Conservation (phyloP, 2,888 invertebrate genomes). For the Drosophila mercatorum region DNA sequence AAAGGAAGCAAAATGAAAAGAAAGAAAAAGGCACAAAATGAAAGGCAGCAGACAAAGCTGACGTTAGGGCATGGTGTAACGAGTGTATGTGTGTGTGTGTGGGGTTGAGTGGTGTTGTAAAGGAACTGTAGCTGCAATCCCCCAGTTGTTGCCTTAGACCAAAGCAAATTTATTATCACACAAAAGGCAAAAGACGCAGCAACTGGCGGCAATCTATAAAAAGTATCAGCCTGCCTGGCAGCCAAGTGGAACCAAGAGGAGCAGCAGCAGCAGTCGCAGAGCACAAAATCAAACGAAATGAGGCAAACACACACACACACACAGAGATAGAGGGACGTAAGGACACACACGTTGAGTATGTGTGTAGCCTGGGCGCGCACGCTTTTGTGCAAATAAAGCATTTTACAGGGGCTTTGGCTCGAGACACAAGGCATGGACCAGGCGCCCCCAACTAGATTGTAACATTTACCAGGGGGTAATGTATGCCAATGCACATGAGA, state of each 20-base stretch:
- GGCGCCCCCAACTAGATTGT: constrained; percentile 59
- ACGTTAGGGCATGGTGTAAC: constrained; percentile 6
- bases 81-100: background rate
- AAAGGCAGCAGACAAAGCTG: constrained; percentile 52
- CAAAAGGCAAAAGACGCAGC: constrained; percentile 69
- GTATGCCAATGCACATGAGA: constrained; percentile 77
- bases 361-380: constrained; percentile 54
- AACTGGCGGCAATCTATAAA: constrained; percentile 65
- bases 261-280: constrained; percentile 34
- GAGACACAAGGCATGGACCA: constrained; percentile 6
- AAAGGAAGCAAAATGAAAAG: constrained; percentile 33
- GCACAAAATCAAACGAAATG: constrained; percentile 79
- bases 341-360: constrained; percentile 42
- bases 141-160: constrained; percentile 76
- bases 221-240: constrained; percentile 47
- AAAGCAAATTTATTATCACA: constrained; percentile 80
- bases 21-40: constrained; percentile 41
- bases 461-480: constrained; percentile 76
- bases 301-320: constrained; percentile 53
- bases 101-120: constrained; percentile 7
- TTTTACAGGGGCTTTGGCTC: constrained; percentile 49
- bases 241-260: constrained; percentile 25
- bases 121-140: constrained; percentile 63
- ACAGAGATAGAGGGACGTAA: constrained; percentile 5
- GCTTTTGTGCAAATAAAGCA: constrained; percentile 76